Conservation (phyloP, 2,888 invertebrate species). For the Cheilosia impressa region DNA sequence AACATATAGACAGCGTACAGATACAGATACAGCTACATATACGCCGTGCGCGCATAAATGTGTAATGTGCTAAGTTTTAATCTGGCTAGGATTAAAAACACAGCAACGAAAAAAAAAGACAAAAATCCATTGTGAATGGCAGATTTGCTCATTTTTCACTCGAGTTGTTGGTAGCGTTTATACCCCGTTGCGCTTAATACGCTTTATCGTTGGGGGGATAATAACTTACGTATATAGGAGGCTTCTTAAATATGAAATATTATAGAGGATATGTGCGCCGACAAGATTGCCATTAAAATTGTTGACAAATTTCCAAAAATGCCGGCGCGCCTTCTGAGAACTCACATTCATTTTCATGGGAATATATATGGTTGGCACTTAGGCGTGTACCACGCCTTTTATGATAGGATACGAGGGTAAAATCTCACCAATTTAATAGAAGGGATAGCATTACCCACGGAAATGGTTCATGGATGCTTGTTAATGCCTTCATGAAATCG, state of each 20-base stretch:
- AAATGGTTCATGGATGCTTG: neutral
- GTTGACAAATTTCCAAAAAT: conserved; percentile 8
- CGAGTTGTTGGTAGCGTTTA: neutral
- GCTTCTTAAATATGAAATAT: conserved; percentile 20
- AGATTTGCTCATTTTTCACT: conserved; percentile 25
- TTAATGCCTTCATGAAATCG: neutral
- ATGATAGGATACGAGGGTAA: neutral
- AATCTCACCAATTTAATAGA: neutral
- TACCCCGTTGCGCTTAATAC: neutral
- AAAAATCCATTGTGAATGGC: conserved; percentile 13
- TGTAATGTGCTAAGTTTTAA: conserved; percentile 33
- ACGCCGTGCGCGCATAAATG: neutral
- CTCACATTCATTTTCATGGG: no score
- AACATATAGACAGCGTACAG: neutral
- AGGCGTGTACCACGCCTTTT: no score
- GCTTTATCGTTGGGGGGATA: neutral
- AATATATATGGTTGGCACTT: no score
- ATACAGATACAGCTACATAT: no score
- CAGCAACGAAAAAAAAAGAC: conserved; percentile 7
- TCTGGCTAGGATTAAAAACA: conserved; percentile 32
- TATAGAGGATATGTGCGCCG: conserved; percentile 8
- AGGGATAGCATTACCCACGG: neutral
- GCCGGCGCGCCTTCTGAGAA: no score
- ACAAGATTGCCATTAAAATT: conserved; percentile 18
- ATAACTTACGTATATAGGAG: neutral